Conservation (phyloP, 2,888 invertebrate species). For the Leptodirus hochenwartii region DNA sequence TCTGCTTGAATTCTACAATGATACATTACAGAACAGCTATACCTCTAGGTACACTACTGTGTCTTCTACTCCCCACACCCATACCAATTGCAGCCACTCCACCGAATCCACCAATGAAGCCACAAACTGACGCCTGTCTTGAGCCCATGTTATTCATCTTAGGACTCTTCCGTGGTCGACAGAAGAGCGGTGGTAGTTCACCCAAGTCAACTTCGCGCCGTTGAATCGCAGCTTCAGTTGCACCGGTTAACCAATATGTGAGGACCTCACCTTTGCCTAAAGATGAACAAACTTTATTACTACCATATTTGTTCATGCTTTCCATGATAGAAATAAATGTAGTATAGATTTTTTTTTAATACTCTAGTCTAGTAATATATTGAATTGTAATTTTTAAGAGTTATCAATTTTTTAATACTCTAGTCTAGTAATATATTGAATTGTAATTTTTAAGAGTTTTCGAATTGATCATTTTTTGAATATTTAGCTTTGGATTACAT, state of each 20-base stretch:
- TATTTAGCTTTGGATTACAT: too few species aligned
- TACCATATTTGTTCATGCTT: too few species aligned
- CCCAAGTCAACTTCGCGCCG: constrained; percentile 52
- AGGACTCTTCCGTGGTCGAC: constrained; percentile 63
- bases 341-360: too few species aligned
- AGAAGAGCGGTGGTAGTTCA: constrained; percentile 63
- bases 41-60: constrained; percentile 44
- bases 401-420: too few species aligned
- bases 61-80: constrained; percentile 39
- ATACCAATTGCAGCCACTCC: too few species aligned
- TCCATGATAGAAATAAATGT: too few species aligned
- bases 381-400: too few species aligned
- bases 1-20: not conserved
- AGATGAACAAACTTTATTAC: too few species aligned
- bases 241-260: constrained; percentile 62
- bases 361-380: too few species aligned
- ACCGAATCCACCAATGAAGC: constrained; percentile 30
- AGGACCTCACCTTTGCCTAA: constrained; percentile 55
- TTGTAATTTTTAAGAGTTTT: too few species aligned
- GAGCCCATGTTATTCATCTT: constrained; percentile 52
- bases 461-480: too few species aligned
- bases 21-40: constrained; percentile 5
- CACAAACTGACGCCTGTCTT: constrained; percentile 56
- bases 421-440: too few species aligned
- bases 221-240: constrained; percentile 67